phyloP scores from a whole-genome alignment of 2,113 vertebrate species.

The Malurus elegans region DNA sequence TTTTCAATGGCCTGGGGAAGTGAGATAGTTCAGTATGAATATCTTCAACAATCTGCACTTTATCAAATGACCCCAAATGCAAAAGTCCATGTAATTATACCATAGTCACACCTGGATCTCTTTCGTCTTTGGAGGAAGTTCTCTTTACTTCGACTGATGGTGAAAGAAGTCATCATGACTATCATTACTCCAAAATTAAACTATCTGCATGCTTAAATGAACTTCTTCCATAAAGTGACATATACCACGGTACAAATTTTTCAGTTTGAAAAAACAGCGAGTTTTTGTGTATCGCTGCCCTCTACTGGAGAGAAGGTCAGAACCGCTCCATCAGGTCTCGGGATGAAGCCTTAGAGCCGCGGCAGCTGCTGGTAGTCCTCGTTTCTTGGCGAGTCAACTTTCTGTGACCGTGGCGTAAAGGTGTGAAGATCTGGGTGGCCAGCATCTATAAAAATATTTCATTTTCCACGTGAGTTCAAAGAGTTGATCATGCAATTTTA shows the following conservation, averaged over 20 bases:
- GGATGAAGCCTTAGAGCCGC: accelerated
- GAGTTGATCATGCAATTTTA: background rate
- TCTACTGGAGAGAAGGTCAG: constrained; percentile 44
- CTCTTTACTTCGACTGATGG: background rate
- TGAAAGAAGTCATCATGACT: background rate
- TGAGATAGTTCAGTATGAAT: background rate
- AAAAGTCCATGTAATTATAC: background rate
- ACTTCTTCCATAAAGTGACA: background rate
- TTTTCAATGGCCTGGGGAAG: background rate
- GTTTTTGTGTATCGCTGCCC: constrained; percentile 50
- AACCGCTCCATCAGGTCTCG: accelerated
- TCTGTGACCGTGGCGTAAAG: accelerated
- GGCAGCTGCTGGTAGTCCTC: too few relatives aligned
- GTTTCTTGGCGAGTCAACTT: background rate
- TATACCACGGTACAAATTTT: too few relatives aligned
- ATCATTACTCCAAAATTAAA: background rate
- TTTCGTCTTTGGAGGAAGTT: background rate
- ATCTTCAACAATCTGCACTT: background rate
- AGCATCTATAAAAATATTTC: background rate
- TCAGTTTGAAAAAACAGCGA: background rate
- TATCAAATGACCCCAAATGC: background rate
- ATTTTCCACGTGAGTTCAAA: background rate
- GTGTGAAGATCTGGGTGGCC: background rate
- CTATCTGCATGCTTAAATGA: background rate
- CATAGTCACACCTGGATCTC: background rate